Percentiles rank a stretch among this genome's conserved stretches.
phyloP scores from a whole-genome alignment of 2,888 invertebrate species.

The Hirudinaria manillensis region DNA sequence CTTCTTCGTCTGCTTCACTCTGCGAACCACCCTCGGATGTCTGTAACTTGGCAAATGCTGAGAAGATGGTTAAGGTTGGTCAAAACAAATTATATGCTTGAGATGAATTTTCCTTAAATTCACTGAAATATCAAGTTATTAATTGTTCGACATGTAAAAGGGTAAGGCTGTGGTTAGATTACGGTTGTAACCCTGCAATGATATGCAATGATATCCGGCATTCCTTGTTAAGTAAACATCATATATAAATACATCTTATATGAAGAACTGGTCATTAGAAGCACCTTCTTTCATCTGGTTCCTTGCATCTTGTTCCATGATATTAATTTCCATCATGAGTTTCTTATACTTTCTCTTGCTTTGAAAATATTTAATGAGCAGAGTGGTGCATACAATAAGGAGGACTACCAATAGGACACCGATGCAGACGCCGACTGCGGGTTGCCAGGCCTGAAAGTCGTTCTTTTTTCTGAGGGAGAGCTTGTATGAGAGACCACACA shows the following conservation, averaged over 20 bases:
- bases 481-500: slow-evolving; percentile 1
- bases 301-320: slow-evolving; percentile 8
- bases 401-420: neutral
- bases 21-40: neutral
- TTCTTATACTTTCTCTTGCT: slow-evolving; percentile 8
- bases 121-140: no score
- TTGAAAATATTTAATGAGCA: slow-evolving; percentile 10
- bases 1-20: neutral
- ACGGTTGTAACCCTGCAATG: no score
- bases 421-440: neutral
- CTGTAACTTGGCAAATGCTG: slow-evolving; percentile 12
- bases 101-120: no score
- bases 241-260: neutral
- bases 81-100: neutral
- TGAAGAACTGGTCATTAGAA: neutral
- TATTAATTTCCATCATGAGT: slow-evolving; percentile 2
- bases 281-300: slow-evolving; percentile 14
- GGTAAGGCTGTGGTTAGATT: no score
- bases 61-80: no score
- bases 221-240: neutral
- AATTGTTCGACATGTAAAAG: no score
- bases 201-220: no score
- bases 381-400: neutral
- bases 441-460: neutral
- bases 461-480: neutral